phyloP scores from a whole-genome alignment of 2,888 invertebrate genomes.

The Xestia sexstrigata region DNA sequence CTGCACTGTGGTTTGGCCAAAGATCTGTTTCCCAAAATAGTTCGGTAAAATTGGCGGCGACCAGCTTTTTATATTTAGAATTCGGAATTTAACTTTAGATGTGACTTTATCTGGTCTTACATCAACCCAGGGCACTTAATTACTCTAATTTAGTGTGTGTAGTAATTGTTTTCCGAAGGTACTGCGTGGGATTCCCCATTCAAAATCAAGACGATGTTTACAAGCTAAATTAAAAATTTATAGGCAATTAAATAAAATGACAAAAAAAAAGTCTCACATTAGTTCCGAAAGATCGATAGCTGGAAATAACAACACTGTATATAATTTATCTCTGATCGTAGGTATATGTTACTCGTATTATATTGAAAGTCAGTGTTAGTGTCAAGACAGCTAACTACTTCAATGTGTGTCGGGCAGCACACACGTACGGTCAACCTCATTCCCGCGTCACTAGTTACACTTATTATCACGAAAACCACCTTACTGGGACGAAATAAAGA shows the following conservation, averaged over 20 bases:
- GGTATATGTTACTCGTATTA: not conserved
- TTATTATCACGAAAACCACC: not conserved
- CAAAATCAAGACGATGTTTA: not conserved
- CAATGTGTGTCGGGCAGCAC: not conserved
- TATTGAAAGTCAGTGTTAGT: not conserved
- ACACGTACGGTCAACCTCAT: not conserved
- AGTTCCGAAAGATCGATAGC: not conserved
- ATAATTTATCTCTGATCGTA: not conserved
- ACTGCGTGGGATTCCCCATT: not conserved
- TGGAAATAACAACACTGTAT: slow-evolving; percentile 7
- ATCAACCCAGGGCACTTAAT: not conserved
- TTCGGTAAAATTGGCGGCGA: slow-evolving; percentile 4
- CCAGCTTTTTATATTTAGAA: not conserved
- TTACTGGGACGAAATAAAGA: not conserved
- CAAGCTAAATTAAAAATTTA: not conserved
- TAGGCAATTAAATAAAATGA: too few relatives aligned
- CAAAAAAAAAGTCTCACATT: not conserved
- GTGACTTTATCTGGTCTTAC: not conserved
- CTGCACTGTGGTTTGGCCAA: slow-evolving; percentile 20
- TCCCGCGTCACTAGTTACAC: too few relatives aligned
- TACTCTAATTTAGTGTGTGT: too few relatives aligned
- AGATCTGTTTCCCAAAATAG: slow-evolving; percentile 39
- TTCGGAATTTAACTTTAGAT: not conserved
- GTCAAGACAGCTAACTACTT: not conserved
- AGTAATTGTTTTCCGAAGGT: not conserved